Percentiles rank a stretch among this genome's conserved stretches.
These are phyloP conservation scores for Megastigmus dorsalis DNA, from an alignment of 2,888 invertebrate species.

Conservation along the genomic window DNA sequence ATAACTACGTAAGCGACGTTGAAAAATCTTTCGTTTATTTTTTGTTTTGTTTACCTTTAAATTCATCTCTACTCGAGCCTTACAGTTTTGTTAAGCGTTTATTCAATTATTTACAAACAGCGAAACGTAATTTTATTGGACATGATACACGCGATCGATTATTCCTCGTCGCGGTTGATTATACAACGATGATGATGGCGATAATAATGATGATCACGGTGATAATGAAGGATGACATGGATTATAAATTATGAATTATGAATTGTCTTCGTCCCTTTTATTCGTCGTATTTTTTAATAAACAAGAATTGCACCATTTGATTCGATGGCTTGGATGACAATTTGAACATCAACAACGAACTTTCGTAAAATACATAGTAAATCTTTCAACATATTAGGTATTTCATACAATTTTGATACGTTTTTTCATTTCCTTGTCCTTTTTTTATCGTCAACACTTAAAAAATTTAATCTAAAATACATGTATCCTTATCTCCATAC, in stretches of 20 bases:
- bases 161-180: conserved; percentile 6
- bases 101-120: conserved; percentile 44
- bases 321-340: background rate
- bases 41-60: background rate
- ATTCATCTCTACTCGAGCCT: conserved; percentile 8
- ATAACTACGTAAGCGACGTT: background rate
- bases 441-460: too few species aligned
- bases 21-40: background rate
- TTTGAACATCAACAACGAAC: conserved; percentile 29
- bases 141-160: conserved; percentile 2
- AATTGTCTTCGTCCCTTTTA: too few species aligned
- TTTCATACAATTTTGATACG: conserved; percentile 27
- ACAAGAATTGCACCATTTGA: too few species aligned
- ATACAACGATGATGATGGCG: conserved; percentile 16
- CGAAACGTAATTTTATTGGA: conserved; percentile 25
- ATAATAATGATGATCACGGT: too few species aligned
- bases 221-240: conserved; percentile 26
- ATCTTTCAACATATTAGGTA: conserved; percentile 23
- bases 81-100: background rate
- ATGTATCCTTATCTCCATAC: conserved; percentile 1
- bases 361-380: conserved; percentile 46
- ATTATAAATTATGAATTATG: background rate
- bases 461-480: conserved; percentile 44
- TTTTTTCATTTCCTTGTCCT: too few species aligned
- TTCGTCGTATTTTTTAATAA: too few species aligned